Evolutionary conservation across 2,888 invertebrate species (phyloP), one percentile per base, ranked within the genome.

Genomic region (Penaeus monodon): DNA sequence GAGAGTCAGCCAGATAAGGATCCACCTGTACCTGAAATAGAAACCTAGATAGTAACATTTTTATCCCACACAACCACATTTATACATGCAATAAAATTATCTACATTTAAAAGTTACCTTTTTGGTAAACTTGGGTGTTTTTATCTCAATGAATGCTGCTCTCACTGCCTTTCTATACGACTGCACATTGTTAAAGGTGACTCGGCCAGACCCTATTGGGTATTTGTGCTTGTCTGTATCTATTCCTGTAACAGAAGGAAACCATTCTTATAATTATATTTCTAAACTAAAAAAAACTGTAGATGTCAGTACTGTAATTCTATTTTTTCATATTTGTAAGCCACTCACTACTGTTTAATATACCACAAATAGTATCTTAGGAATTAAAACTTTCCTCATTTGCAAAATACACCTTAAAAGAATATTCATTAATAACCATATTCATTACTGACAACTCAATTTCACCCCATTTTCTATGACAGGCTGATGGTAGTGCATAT

Each of bases 151-250:
- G 93, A 97, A 99, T 17, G 96, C 98, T 81, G 99, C 97, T 87
- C 96, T 95, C 74, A 99, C 96, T 79, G 99, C 99, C 92, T 96
- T 97, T 94, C 97, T 95, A 93, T 98, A 99, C 1, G 90, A 90
- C 78, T 89, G 86, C 14, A 85, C 84, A 77, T 97, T 97, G 93
- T 96, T 96, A 93, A 99, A 99, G 20, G 98, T 98, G 10, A 99
- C 98, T 91, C 99, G 95, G 0, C 98, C 99, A 4, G 99, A 99
- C 7, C 99, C 99, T 92, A 99, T 99, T 6, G 99, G 99, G 93
- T 99, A 99, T 92, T 98, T 99, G 93, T 97, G 95, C 93, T 98
- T 98, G 93, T 99, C 99, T 0, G 98, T 98, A 93, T 98, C 98
- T 90, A 98, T 97, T 79, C 97, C 96, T 95, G 93, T 92, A 91